These are phyloP conservation scores for Pygoscelis adeliae DNA, from an alignment of 2,113 vertebrate genomes.

Conservation along the genomic window DNA sequence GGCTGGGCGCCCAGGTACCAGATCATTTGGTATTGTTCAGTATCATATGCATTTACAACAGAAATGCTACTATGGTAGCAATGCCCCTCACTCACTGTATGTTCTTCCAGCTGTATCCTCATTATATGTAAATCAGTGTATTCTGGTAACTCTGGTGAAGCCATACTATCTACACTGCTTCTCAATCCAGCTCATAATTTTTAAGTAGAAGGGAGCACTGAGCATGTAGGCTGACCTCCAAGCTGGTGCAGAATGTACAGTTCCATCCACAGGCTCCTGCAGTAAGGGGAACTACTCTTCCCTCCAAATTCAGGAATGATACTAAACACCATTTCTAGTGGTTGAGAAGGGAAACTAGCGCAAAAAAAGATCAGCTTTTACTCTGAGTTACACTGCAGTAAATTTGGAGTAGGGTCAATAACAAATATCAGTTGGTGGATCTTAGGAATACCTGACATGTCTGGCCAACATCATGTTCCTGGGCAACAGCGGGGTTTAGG, in stretches of 20 bases:
- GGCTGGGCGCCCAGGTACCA: background rate
- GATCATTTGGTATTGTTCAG: background rate
- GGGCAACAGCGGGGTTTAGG: background rate
- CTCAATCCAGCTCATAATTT: background rate
- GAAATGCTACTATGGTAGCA: background rate
- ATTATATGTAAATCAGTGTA: background rate
- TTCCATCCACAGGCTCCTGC: background rate
- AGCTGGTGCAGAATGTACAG: background rate
- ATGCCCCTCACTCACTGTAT: background rate
- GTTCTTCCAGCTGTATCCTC: background rate
- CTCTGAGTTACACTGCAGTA: background rate
- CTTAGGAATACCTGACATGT: background rate
- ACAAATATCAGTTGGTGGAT: background rate
- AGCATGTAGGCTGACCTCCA: background rate
- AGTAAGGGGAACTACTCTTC: background rate
- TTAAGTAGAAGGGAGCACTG: background rate
- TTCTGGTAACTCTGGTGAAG: background rate
- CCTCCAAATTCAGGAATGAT: background rate
- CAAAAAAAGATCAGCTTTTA: background rate
- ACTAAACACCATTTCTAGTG: background rate
- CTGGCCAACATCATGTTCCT: background rate
- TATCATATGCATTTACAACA: background rate
- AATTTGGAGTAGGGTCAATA: background rate
- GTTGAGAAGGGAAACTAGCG: background rate
- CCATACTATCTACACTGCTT: background rate